Evolutionary conservation across 2,113 vertebrate species (phyloP).

Genomic region (Charadrius vociferus): DNA sequence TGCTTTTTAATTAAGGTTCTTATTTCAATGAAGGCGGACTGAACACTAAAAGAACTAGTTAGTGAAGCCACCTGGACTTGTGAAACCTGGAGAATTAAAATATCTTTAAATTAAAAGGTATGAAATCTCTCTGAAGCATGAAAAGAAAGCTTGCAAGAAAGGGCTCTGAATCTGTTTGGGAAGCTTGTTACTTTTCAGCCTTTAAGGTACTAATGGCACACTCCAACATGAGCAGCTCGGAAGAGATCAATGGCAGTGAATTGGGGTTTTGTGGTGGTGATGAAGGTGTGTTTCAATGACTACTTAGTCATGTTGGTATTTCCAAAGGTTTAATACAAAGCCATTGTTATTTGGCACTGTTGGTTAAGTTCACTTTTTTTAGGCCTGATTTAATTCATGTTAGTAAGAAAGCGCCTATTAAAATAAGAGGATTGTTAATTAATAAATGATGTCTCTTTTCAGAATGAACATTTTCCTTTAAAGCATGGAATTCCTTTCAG

Average conservation of each 20-base stretch:
- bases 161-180: neutral
- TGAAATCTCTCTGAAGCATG: conserved; percentile 19
- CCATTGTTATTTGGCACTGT: neutral
- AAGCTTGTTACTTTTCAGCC: neutral
- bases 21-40: conserved; percentile 5
- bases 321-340: neutral
- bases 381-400: neutral
- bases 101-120: conserved; percentile 37
- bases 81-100: conserved; percentile 28
- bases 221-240: neutral
- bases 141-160: neutral
- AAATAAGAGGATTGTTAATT: neutral
- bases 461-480: neutral
- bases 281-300: neutral
- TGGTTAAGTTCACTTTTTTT: neutral
- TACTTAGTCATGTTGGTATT: neutral
- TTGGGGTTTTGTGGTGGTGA: neutral
- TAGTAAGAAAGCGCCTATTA: neutral
- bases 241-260: neutral
- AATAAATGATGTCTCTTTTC: neutral
- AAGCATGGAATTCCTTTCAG: neutral
- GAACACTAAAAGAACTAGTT: neutral
- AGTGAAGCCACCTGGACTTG: conserved; percentile 8
- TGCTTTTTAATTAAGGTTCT: conserved; percentile 30
- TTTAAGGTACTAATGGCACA: conserved; percentile 20